These are phyloP conservation scores for Eulemur mongoz DNA, from an alignment of 2,797 vertebrate genomes.

Conservation along the genomic window DNA sequence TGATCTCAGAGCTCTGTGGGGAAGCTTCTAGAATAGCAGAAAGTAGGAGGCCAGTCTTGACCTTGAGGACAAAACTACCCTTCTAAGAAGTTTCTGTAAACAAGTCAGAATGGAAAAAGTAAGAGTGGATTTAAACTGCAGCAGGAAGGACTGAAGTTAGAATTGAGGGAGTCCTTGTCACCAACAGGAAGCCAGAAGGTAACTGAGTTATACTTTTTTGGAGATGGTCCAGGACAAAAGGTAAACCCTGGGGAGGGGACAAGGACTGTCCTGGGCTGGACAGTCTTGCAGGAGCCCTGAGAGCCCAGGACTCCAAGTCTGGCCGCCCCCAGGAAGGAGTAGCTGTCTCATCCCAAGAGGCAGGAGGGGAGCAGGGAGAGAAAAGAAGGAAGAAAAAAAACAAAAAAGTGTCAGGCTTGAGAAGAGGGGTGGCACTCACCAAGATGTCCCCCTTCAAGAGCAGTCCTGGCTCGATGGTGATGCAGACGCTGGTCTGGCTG, in stretches of 20 bases:
- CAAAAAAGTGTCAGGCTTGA: background rate
- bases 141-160: background rate
- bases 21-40: background rate
- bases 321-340: background rate
- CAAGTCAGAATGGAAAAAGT: background rate
- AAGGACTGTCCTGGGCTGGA: background rate
- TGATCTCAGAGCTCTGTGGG: constrained; percentile 13
- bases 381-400: background rate
- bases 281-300: background rate
- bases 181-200: background rate
- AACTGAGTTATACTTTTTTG: background rate
- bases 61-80: background rate
- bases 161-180: background rate
- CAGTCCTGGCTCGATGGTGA: constrained; percentile 95
- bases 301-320: background rate
- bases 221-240: background rate
- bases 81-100: background rate
- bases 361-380: background rate
- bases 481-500: constrained; percentile 94
- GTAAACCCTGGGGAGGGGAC: background rate
- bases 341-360: background rate
- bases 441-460: constrained; percentile 96
- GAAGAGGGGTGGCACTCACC: constrained; percentile 85
- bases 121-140: background rate
- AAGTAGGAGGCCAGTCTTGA: background rate